Conservation (phyloP, 1,140 invertebrate genomes). For the Maconellicoccus hirsutus region DNA sequence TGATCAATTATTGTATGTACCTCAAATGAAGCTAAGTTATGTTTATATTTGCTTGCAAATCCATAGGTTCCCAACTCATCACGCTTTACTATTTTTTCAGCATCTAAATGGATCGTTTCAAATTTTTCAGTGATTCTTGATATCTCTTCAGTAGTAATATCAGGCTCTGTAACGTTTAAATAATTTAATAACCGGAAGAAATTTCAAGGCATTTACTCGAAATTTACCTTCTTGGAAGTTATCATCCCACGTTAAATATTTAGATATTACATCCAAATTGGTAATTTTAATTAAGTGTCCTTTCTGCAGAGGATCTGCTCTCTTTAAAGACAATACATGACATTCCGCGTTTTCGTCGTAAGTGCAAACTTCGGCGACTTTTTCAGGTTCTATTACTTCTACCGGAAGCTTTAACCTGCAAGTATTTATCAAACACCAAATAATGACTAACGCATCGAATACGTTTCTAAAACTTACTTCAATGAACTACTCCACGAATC, state of each 20-base stretch:
- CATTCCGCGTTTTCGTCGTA: not conserved
- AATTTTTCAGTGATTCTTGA: not conserved
- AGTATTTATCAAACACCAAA: not conserved
- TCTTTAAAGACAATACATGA: not conserved
- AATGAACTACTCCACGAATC: not conserved
- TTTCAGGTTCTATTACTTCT: not conserved
- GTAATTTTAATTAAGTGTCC: not conserved
- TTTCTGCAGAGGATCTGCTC: not conserved
- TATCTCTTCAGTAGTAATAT: not conserved
- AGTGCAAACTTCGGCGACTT: not conserved
- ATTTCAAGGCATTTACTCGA: not conserved
- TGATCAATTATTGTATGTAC: not conserved
- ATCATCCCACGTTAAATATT: constrained; percentile 6
- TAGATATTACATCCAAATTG: not conserved
- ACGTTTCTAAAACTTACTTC: not conserved
- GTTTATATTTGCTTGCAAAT: not conserved
- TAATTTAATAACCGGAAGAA: not conserved
- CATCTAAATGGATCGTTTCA: not conserved
- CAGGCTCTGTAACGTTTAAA: not conserved
- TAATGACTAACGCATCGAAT: not conserved
- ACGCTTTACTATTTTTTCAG: too few species aligned
- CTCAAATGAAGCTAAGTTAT: not conserved
- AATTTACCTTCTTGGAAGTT: constrained; percentile 11
- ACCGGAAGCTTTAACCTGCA: not conserved
- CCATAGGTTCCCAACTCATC: not conserved